Evolutionary conservation across 2,888 invertebrate genomes (phyloP).

Genomic region (Chelonus formosanus): DNA sequence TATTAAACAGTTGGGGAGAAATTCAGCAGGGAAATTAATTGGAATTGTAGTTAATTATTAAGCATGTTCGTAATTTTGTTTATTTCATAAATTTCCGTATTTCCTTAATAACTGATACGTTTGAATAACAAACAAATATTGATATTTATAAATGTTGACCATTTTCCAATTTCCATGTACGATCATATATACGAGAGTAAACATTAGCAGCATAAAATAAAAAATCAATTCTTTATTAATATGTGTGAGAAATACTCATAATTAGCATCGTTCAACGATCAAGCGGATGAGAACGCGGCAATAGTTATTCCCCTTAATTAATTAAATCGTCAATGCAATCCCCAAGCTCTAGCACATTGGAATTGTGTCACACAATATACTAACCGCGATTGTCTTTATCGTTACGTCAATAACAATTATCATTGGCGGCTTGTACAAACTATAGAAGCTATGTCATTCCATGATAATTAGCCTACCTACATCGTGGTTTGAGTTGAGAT

Average conservation of each 20-base stretch:
- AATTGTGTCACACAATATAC: conserved; percentile 20
- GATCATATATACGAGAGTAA: too few species aligned
- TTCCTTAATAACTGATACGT: too few species aligned
- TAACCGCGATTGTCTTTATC: conserved; percentile 36
- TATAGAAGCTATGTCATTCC: conserved; percentile 1
- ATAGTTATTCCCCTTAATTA: conserved; percentile 41
- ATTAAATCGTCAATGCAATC: conserved; percentile 33
- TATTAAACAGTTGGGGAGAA: too few species aligned
- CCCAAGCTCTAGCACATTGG: conserved; percentile 10
- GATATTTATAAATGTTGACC: too few species aligned
- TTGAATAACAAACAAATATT: too few species aligned
- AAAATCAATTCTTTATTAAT: conserved; percentile 12
- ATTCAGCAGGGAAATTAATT: too few species aligned
- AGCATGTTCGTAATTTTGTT: too few species aligned
- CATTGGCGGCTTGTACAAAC: conserved; percentile 6
- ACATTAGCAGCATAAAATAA: too few species aligned
- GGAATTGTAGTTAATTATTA: too few species aligned
- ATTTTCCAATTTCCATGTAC: too few species aligned
- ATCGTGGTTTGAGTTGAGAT: not conserved
- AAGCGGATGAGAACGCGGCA: conserved; percentile 1
- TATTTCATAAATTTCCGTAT: too few species aligned
- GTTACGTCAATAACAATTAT: conserved; percentile 40
- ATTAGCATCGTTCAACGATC: conserved; percentile 40
- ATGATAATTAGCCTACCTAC: conserved; percentile 11
- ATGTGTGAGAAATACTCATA: conserved; percentile 33